phyloP scores from a whole-genome alignment of 2,888 invertebrate genomes.

The Phortica okadai region DNA sequence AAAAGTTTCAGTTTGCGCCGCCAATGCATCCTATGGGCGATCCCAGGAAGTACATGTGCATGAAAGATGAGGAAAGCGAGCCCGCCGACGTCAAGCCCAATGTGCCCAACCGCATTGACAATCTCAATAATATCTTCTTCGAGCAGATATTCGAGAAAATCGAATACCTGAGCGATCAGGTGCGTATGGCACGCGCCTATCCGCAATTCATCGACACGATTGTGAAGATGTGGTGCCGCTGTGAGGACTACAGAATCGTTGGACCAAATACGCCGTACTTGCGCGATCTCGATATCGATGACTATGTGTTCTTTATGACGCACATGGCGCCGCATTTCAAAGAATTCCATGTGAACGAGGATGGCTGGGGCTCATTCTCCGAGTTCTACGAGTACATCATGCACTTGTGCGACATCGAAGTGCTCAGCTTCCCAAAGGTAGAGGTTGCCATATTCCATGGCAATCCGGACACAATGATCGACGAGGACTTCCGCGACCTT shows the following conservation, averaged over 20 bases:
- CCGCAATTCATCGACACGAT: neutral
- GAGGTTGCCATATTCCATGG: constrained; percentile 57
- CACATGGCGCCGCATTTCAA: constrained; percentile 55
- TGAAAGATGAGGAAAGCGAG: constrained; percentile 40
- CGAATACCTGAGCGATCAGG: neutral
- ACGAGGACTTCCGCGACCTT: constrained; percentile 57
- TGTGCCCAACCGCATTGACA: no score
- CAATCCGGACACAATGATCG: constrained; percentile 54
- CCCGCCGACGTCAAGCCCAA: no score
- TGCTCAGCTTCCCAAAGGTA: constrained; percentile 46
- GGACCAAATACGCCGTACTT: neutral
- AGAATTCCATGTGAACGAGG: constrained; percentile 59
- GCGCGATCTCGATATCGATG: constrained; percentile 27
- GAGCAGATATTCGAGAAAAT: neutral
- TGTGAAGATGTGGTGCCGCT: neutral
- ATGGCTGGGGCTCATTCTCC: constrained; percentile 55
- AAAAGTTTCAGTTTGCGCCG: no score
- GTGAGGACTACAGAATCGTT: neutral
- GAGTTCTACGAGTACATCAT: constrained; percentile 59
- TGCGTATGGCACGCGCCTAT: neutral
- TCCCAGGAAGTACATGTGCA: constrained; percentile 59
- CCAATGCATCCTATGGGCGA: neutral
- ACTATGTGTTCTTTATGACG: constrained; percentile 62
- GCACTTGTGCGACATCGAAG: constrained; percentile 59
- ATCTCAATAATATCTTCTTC: neutral